Evolutionary conservation across 2,797 vertebrate species (phyloP).

Genomic region (Echiichthys vipera): DNA sequence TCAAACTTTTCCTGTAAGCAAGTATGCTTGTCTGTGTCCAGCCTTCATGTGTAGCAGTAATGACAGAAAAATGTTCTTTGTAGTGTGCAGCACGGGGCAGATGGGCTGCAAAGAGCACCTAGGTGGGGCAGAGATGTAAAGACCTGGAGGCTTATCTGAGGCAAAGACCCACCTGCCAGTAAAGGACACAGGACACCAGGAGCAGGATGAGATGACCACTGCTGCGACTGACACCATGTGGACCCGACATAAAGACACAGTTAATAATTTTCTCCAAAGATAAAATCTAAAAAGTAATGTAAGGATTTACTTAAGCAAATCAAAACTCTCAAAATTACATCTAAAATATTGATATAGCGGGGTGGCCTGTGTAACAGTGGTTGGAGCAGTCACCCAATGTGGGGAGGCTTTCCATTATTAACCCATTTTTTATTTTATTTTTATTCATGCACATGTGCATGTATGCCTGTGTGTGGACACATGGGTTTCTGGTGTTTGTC

Average conservation of each 20-base stretch:
- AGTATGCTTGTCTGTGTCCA: slow-evolving; percentile 21
- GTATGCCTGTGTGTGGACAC: slow-evolving; percentile 10
- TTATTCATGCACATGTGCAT: neutral
- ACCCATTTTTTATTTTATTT: too few species aligned
- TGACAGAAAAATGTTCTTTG: slow-evolving; percentile 16
- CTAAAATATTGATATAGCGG: neutral
- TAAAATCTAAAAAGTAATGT: neutral
- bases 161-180: slow-evolving; percentile 34
- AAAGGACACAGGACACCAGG: slow-evolving; percentile 27
- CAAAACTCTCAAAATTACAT: neutral
- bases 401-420: too few species aligned
- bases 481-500: slow-evolving; percentile 56
- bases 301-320: neutral
- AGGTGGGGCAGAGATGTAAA: slow-evolving; percentile 24
- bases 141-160: slow-evolving; percentile 50
- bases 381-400: too few species aligned
- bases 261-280: slow-evolving; percentile 8
- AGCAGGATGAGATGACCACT: slow-evolving; percentile 38
- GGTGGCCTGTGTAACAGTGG: too few species aligned
- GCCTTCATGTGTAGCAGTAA: slow-evolving; percentile 57
- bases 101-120: slow-evolving; percentile 28
- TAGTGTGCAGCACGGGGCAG: slow-evolving; percentile 2
- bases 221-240: neutral
- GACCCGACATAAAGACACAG: neutral
- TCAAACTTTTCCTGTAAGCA: neutral